Evolutionary conservation across 2,113 vertebrate species (phyloP), one percentile per base, ranked within the genome.

Genomic region (Pogona vitticeps): DNA sequence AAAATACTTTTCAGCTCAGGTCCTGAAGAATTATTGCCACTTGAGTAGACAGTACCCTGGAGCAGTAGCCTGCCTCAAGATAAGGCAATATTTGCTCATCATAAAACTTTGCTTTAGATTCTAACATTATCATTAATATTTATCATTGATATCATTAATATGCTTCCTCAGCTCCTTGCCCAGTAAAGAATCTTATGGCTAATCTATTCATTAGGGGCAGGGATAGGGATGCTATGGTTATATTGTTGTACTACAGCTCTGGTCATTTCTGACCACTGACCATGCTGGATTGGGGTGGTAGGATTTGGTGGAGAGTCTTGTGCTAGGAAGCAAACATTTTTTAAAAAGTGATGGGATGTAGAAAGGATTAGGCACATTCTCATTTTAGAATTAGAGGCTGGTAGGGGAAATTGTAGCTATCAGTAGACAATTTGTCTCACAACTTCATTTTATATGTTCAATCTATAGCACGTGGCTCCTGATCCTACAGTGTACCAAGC

Each of bases 401-500:
- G 61, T 59, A 20, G 28, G 56, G 33, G 36, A 5, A 28, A 0
- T 1, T 3, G 82, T 65, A 8, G 10, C 33, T 23, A 10, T 9
- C 87, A 80, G 72, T 31, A 71, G 18, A n/a, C 12, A 13, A 82
- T 52, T 38, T 79, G 31, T 58, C 63, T 68, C 40, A 52, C 21
- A 13, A 61, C n/a, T 85, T 82, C 4, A 52, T 65, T 71, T 77
- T 76, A 36, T 86, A 70, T 61, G 20, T 52, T 82, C 52, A 0
- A 73, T 70, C 82, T 77, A 61, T 84, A 98, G 97, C 91, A 58
- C 1, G 9, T 28, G 86, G 95, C 94, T 9, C 97, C 97, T 1
- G 88, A 94, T 12, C 97, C 97, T 0, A 93, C 93, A 81, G 85
- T 40, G 0, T 98, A 98, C 91, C 97, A 97, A 77, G 70, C 68